phyloP scores from a whole-genome alignment of 1,140 invertebrate genomes.

The Oncopodura yosiiana region DNA sequence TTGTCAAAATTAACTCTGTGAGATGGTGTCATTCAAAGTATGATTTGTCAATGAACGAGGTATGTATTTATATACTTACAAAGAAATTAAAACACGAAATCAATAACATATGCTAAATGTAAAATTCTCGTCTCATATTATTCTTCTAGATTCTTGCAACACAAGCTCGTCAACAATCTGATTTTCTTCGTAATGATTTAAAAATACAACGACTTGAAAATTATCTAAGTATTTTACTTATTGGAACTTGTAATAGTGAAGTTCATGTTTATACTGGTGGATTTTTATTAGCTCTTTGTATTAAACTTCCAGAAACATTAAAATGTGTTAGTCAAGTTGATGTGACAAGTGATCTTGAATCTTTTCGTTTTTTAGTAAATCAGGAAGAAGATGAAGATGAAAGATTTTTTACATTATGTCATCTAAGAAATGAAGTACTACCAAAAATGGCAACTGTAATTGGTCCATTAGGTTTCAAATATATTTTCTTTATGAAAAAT shows the following conservation, averaged over 20 bases:
- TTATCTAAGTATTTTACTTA: slow-evolving; percentile 18
- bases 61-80: slow-evolving; percentile 1
- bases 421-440: slow-evolving; percentile 12
- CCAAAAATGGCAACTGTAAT: slow-evolving; percentile 11
- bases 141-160: slow-evolving; percentile 10
- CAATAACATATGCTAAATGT: not conserved
- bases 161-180: slow-evolving; percentile 18
- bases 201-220: slow-evolving; percentile 21
- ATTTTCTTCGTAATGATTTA: slow-evolving; percentile 17
- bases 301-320: slow-evolving; percentile 1
- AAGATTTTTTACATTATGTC: not conserved
- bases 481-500: slow-evolving; percentile 24
- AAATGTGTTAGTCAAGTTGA: slow-evolving; percentile 11
- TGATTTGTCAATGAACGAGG: slow-evolving; percentile 15
- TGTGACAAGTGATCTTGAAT: slow-evolving; percentile 4
- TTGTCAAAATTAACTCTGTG: slow-evolving; percentile 9
- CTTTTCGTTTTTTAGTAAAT: slow-evolving; percentile 18
- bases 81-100: not conserved
- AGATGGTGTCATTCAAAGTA: slow-evolving; percentile 23
- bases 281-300: slow-evolving; percentile 13
- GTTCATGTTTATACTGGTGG: slow-evolving; percentile 23
- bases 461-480: slow-evolving; percentile 26
- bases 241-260: slow-evolving; percentile 15
- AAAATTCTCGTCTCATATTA: not conserved
- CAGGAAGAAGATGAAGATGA: not conserved